phyloP scores from a whole-genome alignment of 1,140 invertebrate genomes.

The Gonatopus flavifemur region DNA sequence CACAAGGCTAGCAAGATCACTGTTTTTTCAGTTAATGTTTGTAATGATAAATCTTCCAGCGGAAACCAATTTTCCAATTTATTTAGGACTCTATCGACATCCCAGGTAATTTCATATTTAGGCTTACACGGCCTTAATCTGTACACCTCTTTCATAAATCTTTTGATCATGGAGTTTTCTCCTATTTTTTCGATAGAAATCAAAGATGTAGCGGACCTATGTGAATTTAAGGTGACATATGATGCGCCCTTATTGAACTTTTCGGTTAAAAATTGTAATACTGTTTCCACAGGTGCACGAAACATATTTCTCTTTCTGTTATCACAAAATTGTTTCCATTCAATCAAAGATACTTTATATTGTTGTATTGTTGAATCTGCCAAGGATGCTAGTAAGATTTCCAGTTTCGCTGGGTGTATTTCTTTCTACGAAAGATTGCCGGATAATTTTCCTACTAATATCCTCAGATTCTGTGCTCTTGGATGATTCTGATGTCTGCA shows the following conservation, averaged over 20 bases:
- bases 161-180: constrained; percentile 21
- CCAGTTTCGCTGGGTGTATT: neutral
- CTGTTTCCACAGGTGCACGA: neutral
- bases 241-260: constrained; percentile 8
- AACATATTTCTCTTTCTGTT: constrained; percentile 2
- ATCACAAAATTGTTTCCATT: constrained; percentile 16
- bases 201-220: constrained; percentile 6
- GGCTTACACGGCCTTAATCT: constrained; percentile 22
- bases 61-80: constrained; percentile 6
- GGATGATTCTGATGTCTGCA: neutral
- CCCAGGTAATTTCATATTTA: constrained; percentile 32
- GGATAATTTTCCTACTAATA: neutral
- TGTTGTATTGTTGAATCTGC: neutral
- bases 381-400: neutral
- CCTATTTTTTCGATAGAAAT: constrained; percentile 9
- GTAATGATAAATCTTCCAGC: constrained; percentile 16
- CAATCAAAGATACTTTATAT: constrained; percentile 11
- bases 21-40: constrained; percentile 17
- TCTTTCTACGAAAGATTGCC: neutral
- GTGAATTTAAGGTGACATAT: constrained; percentile 22
- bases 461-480: neutral
- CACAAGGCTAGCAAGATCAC: constrained; percentile 20
- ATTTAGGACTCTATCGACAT: constrained; percentile 28
- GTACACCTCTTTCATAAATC: constrained; percentile 27
- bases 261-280: constrained; percentile 18